Base-by-base conservation (phyloP, 2,888 invertebrate genomes). In the Plebejus anna region DNA sequence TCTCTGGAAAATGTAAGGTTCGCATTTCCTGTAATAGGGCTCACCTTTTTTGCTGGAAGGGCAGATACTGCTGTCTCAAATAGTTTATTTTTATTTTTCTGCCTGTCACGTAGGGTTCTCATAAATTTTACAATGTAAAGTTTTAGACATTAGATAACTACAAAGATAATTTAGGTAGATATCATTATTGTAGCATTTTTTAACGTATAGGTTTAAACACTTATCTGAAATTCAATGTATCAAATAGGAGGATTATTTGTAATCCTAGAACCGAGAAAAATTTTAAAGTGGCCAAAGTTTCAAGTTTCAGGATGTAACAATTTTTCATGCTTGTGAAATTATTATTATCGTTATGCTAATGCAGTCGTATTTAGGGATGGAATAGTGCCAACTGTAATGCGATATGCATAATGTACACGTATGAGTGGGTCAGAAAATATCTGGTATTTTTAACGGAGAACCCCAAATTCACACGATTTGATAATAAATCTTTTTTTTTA, bases 381-480 rank as follows among this genome's bases (percentile, higher is more conserved):
- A 89, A 83, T 83, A 81, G 82, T 87, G 89, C 90, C 88, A 89
- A 89, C 80, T 84, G 84, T 83, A 85, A 85, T 86, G 85, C 84
- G 83, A 84, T 84, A 81, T 83, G 81, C 79, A 79, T 77, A 81
- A 81, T 82, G 81, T 79, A 79, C 77, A 81, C 78, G 73, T 76
- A 78, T 76, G 79, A 79, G 78, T 78, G 70, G 77, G 77, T 79
- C 78, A 78, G 76, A 76, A 47, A 51, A 73, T 55, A 32, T 73
- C 9, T 22, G 42, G 72, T 72, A 42, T 22, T 22, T 72, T 42
- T 51, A 42, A 4, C 28, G 55, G 55, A 13, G 7, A 11, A 13
- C 32, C n/a, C 11, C 16, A 47, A 22, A 55, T 73, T 55, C 28
- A 32, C 73, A 73, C 55, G 16, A 28, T 72, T 51, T 47, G 47